These are phyloP conservation scores for Bovichtus diacanthus DNA, from an alignment of 2,797 vertebrate species.

Conservation along the genomic window DNA sequence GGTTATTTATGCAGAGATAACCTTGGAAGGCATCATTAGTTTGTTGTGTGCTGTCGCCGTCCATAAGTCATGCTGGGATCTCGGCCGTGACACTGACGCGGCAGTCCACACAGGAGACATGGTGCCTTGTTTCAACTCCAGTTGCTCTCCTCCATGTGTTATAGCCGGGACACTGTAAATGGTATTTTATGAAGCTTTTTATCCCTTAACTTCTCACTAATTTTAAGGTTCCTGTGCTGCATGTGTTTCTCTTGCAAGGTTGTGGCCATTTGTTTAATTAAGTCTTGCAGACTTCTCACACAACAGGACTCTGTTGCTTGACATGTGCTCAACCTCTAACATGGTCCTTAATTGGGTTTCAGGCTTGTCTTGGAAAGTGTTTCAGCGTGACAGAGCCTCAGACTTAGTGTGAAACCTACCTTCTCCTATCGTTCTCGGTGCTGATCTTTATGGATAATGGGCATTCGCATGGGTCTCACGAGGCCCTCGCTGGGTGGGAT, in stretches of 20 bases:
- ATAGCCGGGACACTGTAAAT: constrained; percentile 31
- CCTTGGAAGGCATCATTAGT: constrained; percentile 79
- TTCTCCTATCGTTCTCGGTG: constrained; percentile 55
- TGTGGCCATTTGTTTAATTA: constrained; percentile 52
- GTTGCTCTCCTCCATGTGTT: constrained; percentile 35
- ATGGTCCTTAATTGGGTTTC: constrained; percentile 72
- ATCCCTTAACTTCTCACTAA: constrained; percentile 17
- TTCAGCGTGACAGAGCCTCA: constrained; percentile 66
- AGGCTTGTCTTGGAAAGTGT: constrained; percentile 53
- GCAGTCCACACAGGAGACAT: constrained; percentile 54
- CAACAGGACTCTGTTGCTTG: constrained; percentile 52
- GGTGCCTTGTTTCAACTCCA: constrained; percentile 44
- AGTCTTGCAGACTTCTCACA: constrained; percentile 30
- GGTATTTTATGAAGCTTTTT: constrained; percentile 42
- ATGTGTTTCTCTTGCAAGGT: constrained; percentile 22
- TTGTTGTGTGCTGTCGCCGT: constrained; percentile 73
- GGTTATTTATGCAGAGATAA: constrained; percentile 78
- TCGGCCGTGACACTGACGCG: constrained; percentile 49
- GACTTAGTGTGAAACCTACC: constrained; percentile 60
- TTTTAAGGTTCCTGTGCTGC: constrained; percentile 15
- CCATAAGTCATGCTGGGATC: constrained; percentile 66
- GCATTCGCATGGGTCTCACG: constrained; percentile 53
- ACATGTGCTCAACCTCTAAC: constrained; percentile 51
- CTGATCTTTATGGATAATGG: constrained; percentile 70
- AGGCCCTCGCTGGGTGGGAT: constrained; percentile 64